Evolutionary conservation across 2,888 invertebrate genomes (phyloP).

Genomic region (Siphlonurus alternatus): DNA sequence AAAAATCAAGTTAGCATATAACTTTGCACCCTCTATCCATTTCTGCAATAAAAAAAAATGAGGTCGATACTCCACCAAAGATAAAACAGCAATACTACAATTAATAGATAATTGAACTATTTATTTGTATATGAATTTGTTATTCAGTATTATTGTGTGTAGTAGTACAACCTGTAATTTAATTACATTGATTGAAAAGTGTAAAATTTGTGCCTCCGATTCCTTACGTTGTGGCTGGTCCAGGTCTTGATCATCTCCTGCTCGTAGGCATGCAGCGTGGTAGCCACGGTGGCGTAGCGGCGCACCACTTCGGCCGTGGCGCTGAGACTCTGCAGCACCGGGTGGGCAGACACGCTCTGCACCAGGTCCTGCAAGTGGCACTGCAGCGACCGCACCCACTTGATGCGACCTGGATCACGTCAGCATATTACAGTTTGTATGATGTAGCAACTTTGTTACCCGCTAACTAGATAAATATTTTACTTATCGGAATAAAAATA

Average conservation of each 20-base stretch:
- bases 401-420: slow-evolving; percentile 42
- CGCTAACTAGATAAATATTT: not conserved
- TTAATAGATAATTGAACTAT: too few species aligned
- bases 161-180: not conserved
- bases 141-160: too few species aligned
- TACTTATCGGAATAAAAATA: not conserved
- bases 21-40: too few species aligned
- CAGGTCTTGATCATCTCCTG: slow-evolving; percentile 63
- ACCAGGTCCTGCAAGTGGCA: slow-evolving; percentile 71
- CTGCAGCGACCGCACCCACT: slow-evolving; percentile 68
- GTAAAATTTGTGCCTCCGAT: too few species aligned
- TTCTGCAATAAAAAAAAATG: too few species aligned
- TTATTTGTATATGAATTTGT: too few species aligned
- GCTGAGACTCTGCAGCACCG: slow-evolving; percentile 50
- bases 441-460: not conserved
- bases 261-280: slow-evolving; percentile 56
- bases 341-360: slow-evolving; percentile 58
- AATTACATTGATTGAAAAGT: too few species aligned
- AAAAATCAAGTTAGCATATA: too few species aligned
- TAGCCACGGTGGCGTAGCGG: slow-evolving; percentile 56
- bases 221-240: slow-evolving; percentile 70
- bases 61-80: too few species aligned
- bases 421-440: not conserved
- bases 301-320: slow-evolving; percentile 55
- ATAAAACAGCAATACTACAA: not conserved